These are phyloP conservation scores for Cyprinodon brontotheroides DNA, from an alignment of 2,113 vertebrate genomes.

Conservation along the genomic window DNA sequence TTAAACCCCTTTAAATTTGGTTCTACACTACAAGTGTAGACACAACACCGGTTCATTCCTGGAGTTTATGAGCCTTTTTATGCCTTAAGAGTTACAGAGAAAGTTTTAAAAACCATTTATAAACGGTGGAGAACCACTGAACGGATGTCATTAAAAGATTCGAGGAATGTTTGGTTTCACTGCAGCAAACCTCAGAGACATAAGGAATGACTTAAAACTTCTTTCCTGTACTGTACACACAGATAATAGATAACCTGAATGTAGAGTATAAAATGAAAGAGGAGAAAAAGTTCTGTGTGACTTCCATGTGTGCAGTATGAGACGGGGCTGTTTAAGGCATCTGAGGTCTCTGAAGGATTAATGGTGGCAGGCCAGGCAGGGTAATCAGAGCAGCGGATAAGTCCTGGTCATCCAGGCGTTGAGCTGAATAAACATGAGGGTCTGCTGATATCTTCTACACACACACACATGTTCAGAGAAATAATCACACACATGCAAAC, in stretches of 20 bases:
- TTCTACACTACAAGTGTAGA: background rate
- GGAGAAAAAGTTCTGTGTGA: conserved; percentile 4
- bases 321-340: conserved; percentile 66
- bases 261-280: background rate
- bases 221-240: no score
- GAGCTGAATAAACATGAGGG: conserved; percentile 80
- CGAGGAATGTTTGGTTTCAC: background rate
- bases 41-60: background rate
- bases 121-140: background rate
- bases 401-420: conserved; percentile 78
- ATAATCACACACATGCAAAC: conserved; percentile 52
- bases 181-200: background rate
- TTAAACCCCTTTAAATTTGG: background rate
- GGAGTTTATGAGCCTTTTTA: background rate
- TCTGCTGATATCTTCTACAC: conserved; percentile 64
- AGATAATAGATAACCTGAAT: background rate
- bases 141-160: background rate
- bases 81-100: background rate
- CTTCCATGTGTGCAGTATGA: conserved; percentile 36
- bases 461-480: conserved; percentile 38
- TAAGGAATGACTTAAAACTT: background rate
- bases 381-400: conserved; percentile 79
- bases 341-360: conserved; percentile 78
- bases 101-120: background rate
- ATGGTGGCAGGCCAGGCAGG: conserved; percentile 78